Conservation (phyloP, 2,113 vertebrate genomes). For the Menidia beryllina region DNA sequence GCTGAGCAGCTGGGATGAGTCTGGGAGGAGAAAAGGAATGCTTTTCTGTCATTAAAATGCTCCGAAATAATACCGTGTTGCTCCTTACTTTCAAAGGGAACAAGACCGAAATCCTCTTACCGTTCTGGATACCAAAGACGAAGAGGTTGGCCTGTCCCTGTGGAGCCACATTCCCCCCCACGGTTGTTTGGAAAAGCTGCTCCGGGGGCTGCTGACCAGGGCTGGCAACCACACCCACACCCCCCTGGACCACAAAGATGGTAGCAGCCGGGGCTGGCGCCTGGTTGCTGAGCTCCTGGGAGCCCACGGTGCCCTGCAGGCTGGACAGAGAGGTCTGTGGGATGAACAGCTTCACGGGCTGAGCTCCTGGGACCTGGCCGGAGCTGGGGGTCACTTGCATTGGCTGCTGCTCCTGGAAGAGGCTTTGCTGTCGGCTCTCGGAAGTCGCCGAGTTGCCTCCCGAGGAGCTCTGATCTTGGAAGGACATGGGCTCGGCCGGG, state of each 20-base stretch:
- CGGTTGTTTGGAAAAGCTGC: constrained; percentile 88
- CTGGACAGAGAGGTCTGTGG: constrained; percentile 92
- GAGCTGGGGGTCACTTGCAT: constrained; percentile 92
- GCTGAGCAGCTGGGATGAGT: constrained; percentile 89
- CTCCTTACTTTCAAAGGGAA: background rate
- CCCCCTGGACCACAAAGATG: constrained; percentile 90
- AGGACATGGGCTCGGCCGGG: constrained; percentile 92
- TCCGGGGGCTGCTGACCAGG: constrained; percentile 86
- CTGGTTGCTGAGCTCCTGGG: constrained; percentile 88
- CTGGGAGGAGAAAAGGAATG: constrained; percentile 61
- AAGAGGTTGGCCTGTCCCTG: constrained; percentile 92
- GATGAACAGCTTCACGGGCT: constrained; percentile 90
- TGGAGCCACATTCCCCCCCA: constrained; percentile 87
- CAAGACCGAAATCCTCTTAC: constrained; percentile 81
- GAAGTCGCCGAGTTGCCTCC: constrained; percentile 77
- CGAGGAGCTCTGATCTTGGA: constrained; percentile 90
- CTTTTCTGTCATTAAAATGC: background rate
- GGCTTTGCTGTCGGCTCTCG: constrained; percentile 85
- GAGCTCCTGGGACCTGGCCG: constrained; percentile 84
- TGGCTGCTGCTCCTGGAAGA: constrained; percentile 94
- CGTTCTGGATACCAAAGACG: constrained; percentile 95
- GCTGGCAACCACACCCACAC: constrained; percentile 85
- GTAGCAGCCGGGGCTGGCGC: constrained; percentile 76
- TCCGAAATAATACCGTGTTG: background rate
- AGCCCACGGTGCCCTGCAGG: constrained; percentile 87